Evolutionary conservation across 2,113 vertebrate genomes (phyloP).

Genomic region (Cisticola juncidis): DNA sequence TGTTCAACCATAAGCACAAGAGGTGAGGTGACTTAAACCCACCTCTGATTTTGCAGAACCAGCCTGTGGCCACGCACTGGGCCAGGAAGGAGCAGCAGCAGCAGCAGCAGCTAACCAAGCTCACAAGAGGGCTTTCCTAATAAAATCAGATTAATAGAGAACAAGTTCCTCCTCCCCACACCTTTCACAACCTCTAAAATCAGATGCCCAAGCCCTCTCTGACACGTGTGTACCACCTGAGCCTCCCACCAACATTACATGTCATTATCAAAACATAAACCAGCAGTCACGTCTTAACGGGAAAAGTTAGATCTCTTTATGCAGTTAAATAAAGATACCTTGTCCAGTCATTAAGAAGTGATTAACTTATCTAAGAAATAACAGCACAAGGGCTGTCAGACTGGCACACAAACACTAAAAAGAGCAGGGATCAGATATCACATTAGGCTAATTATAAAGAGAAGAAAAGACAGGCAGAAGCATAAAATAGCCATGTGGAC

Average conservation of each 20-base stretch:
- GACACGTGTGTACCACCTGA: not conserved
- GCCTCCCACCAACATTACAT: not conserved
- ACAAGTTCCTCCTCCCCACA: not conserved
- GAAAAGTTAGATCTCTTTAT: conserved; percentile 60
- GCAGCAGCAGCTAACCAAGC: not conserved
- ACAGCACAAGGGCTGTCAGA: conserved; percentile 36
- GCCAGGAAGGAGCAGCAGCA: not conserved
- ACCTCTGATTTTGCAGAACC: not conserved
- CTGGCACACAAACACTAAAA: conserved; percentile 30
- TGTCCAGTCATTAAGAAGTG: conserved; percentile 56
- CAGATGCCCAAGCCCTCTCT: not conserved
- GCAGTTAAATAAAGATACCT: conserved; percentile 52
- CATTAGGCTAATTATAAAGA: conserved; percentile 54
- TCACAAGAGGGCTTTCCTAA: not conserved
- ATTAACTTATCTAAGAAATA: conserved; percentile 58
- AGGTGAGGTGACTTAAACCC: not conserved
- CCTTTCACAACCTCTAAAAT: not conserved
- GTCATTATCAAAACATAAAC: conserved; percentile 35
- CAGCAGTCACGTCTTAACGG: not conserved
- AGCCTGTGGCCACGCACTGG: not conserved
- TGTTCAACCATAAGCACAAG: not conserved
- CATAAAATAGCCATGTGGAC: conserved; percentile 30
- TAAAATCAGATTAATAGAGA: conserved; percentile 12
- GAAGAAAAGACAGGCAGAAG: conserved; percentile 22
- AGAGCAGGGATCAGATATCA: conserved; percentile 49